Evolutionary conservation across 1,140 invertebrate species (phyloP).

Genomic region (Dendroctonus ponderosae): DNA sequence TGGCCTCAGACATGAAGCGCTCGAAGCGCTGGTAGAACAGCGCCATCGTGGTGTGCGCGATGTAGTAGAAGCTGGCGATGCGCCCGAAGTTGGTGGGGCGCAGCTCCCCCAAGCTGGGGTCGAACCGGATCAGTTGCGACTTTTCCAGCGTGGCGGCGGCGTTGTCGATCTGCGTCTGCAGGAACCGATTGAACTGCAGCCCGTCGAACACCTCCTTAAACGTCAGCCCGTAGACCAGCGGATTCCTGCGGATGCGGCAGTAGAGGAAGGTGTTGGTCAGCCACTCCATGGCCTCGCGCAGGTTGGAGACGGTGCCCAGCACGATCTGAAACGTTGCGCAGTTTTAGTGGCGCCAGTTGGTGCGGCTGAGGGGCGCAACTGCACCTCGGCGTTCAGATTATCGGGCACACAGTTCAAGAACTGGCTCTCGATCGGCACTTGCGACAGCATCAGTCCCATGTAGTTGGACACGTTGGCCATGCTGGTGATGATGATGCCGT

Average conservation of each 20-base stretch:
- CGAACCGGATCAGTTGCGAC: conserved; percentile 92
- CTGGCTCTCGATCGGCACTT: conserved; percentile 97
- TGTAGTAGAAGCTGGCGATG: conserved; percentile 96
- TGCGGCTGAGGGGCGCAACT: conserved; percentile 32
- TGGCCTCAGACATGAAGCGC: conserved; percentile 80
- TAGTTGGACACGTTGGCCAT: conserved; percentile 94
- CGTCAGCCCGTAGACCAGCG: conserved; percentile 62
- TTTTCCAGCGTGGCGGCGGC: conserved; percentile 87
- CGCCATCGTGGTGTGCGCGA: conserved; percentile 95
- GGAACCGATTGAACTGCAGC: conserved; percentile 39
- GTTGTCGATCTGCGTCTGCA: conserved; percentile 42
- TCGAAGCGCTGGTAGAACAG: conserved; percentile 80
- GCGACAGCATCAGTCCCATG: conserved; percentile 89
- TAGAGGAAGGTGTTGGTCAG: conserved; percentile 96
- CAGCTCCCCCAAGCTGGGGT: conserved; percentile 79
- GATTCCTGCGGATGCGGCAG: conserved; percentile 92
- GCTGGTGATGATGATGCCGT: conserved; percentile 94
- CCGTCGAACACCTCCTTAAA: conserved; percentile 41
- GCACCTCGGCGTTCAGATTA: conserved; percentile 96
- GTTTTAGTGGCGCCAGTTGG: neutral
- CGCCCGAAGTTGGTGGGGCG: conserved; percentile 80
- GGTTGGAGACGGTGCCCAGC: conserved; percentile 90
- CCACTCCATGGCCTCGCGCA: conserved; percentile 97
- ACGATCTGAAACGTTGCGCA: conserved; percentile 63
- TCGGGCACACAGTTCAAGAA: conserved; percentile 90